Conservation (phyloP, 2,888 invertebrate species). For the Drosophila percnosoma region DNA sequence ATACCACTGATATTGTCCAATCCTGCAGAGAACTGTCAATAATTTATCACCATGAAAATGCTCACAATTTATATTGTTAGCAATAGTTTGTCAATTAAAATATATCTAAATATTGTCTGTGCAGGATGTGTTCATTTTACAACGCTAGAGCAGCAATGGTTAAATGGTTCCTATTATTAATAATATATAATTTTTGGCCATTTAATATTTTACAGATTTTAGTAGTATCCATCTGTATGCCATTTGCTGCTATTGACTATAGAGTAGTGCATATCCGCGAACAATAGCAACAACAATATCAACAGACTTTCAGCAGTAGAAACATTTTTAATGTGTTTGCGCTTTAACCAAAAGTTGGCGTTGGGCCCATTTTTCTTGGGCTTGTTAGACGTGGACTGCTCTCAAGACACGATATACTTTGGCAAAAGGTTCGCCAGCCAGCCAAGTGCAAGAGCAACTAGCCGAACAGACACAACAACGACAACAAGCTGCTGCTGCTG, state of each 20-base stretch:
- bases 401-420: slow-evolving; percentile 68
- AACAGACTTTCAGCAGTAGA: slow-evolving; percentile 52
- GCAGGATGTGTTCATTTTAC: not conserved
- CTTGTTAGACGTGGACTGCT: slow-evolving; percentile 80
- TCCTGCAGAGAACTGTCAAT: not conserved
- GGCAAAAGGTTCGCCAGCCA: slow-evolving; percentile 73
- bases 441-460: slow-evolving; percentile 64
- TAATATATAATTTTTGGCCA: not conserved
- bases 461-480: slow-evolving; percentile 23
- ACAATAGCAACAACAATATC: slow-evolving; percentile 27
- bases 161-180: not conserved
- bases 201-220: too few relatives aligned
- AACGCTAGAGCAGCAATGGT: not conserved
- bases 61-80: not conserved
- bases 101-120: not conserved
- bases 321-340: slow-evolving; percentile 79
- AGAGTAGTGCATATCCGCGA: slow-evolving; percentile 19
- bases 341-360: slow-evolving; percentile 80
- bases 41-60: not conserved
- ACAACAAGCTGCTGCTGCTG: slow-evolving; percentile 42
- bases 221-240: not conserved
- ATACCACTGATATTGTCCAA: not conserved
- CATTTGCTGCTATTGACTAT: not conserved
- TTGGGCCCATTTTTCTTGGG: slow-evolving; percentile 83
- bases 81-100: not conserved